phyloP scores from a whole-genome alignment of 1,140 invertebrate species.

The Neoseiulus cucumeris region DNA sequence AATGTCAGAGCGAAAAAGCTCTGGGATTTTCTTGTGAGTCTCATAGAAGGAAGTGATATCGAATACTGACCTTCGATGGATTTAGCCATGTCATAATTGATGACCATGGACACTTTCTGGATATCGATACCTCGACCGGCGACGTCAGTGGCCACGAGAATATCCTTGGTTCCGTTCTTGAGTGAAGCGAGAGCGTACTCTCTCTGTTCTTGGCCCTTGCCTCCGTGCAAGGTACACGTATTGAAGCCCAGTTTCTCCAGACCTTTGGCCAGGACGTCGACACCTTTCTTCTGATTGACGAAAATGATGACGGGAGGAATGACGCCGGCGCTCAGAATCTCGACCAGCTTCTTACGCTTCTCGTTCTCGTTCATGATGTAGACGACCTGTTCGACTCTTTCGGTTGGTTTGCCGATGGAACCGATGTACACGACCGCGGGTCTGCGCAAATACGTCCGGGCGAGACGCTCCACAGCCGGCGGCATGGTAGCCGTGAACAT shows the following conservation, averaged over 20 bases:
- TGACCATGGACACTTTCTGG: constrained; percentile 93
- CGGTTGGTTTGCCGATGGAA: constrained; percentile 91
- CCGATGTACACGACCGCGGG: constrained; percentile 97
- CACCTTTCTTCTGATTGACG: constrained; percentile 99
- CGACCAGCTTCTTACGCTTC: constrained; percentile 49
- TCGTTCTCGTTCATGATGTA: constrained; percentile 84
- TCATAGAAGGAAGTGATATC: not conserved
- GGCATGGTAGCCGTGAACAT: constrained; percentile 99
- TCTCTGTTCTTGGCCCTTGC: constrained; percentile 98
- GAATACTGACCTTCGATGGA: constrained; percentile 60
- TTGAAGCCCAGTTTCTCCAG: constrained; percentile 92
- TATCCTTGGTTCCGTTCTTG: constrained; percentile 81
- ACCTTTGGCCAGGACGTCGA: constrained; percentile 87
- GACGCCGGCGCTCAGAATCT: constrained; percentile 43
- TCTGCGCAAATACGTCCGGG: constrained; percentile 75
- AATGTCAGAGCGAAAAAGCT: not conserved
- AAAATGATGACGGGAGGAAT: constrained; percentile 93
- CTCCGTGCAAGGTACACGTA: constrained; percentile 90
- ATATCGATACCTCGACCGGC: constrained; percentile 99
- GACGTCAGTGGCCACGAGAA: constrained; percentile 98
- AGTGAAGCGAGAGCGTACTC: constrained; percentile 91
- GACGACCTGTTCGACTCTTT: constrained; percentile 92
- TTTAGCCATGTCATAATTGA: constrained; percentile 99
- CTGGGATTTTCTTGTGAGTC: not conserved
- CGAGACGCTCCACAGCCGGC: constrained; percentile 83